Evolutionary conservation across 2,113 vertebrate genomes (phyloP).

Genomic region (Spermophilus dauricus): DNA sequence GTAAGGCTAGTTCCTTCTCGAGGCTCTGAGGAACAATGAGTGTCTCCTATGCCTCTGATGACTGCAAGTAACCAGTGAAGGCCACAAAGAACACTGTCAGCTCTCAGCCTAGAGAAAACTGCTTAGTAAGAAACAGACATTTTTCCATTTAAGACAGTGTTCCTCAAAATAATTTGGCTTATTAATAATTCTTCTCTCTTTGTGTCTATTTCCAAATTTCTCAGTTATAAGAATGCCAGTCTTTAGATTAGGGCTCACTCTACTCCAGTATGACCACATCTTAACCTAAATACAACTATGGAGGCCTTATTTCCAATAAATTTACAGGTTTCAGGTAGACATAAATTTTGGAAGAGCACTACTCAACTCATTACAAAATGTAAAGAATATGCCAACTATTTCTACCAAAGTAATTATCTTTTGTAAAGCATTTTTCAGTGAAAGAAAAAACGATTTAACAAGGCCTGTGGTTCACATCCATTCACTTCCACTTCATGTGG

Average conservation of each 20-base stretch:
- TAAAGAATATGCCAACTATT: neutral
- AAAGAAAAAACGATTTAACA: neutral
- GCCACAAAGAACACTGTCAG: neutral
- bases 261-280: neutral
- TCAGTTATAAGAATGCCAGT: neutral
- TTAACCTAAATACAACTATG: neutral
- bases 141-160: neutral
- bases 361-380: neutral
- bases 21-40: neutral
- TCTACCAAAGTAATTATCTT: constrained; percentile 6
- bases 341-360: neutral
- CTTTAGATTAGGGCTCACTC: neutral
- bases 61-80: neutral
- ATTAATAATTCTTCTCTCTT: neutral
- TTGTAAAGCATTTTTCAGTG: constrained; percentile 4
- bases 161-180: neutral
- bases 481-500: no score
- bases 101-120: neutral
- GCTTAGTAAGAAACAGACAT: neutral
- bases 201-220: neutral
- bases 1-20: neutral
- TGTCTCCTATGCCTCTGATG: neutral
- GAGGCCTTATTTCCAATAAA: neutral
- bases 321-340: neutral
- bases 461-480: no score